Base-by-base conservation (phyloP, 2,113 vertebrate species). In the Arothron firmamentum region DNA sequence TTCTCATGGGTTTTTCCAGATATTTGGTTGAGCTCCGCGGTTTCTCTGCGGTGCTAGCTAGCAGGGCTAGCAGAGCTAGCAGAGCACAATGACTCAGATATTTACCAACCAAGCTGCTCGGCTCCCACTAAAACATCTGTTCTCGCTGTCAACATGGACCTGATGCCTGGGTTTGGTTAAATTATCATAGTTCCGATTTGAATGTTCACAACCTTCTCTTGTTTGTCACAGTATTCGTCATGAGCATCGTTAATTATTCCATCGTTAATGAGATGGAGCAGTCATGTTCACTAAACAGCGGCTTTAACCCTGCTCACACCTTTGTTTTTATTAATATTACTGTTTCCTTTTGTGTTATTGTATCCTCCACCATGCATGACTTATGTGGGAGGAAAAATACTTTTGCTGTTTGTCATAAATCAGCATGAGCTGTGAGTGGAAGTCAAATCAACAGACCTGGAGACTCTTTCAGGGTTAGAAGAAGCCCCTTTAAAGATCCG, bases 71-170 rank as follows among this genome's bases (percentile, higher is more conserved):
- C 19, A 8, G 42, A 7, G 16, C 17, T 16, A 17, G 38, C 34
- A 50, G 53, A 15, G 25, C 60, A 62, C 81, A 76, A 84, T 92
- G 89, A 92, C 88, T 92, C 83, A 91, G 90, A 78, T 59, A 48
- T 83, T 88, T 53, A 7, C 0, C 1, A 18, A 7, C 16, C 15
- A 3, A 2, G 5, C 8, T 13, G 1, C 5, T 10, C 16, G 41
- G 23, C 12, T 18, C 9, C n/a, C 46, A n/a, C n/a, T 2, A n/a
- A 48, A n/a, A 1, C 2, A 18, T 5, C 17, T 6, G 46, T 15
- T 52, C 0, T 6, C 16, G 6, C 34, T 38, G n/a, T 47, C 1
- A n/a, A 47, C 15, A 17, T n/a, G 45, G 5, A 16, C 3, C 4
- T 47, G 21, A 2, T 23, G 21, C 3, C 2, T 23, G 21, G 2